Base-by-base conservation (phyloP, 2,888 invertebrate species). In the Sinhomidia bicolor region DNA sequence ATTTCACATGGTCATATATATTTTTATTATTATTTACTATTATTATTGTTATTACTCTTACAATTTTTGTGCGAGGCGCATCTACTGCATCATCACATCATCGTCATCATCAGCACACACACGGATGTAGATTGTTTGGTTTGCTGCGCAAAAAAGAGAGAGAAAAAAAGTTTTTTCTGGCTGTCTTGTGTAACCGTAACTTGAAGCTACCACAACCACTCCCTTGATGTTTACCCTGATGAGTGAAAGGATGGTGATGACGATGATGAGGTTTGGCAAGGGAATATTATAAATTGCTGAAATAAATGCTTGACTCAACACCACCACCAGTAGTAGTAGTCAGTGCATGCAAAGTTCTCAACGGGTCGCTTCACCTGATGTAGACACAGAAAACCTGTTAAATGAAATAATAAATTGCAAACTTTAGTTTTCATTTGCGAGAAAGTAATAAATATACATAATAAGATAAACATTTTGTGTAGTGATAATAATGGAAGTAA, bases 401-500 rank as follows among this genome's bases (percentile, higher is more conserved):
- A n/a, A 47, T 5, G 23, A 76, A 62, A 85, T 85, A 62, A 85
- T 78, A 26, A 84, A n/a, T n/a, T n/a, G n/a, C n/a, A 20, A 20
- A 10, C 57, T 57, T 84, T 74, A 60, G 20, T 51, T 26, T 32
- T 12, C 32, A 51, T 23, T 71, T 3, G n/a, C 32, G 76, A 26
- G 29, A 65, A 60, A n/a, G n/a, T n/a, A n/a, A n/a, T n/a, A n/a
- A n/a, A n/a, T n/a, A n/a, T n/a, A 32, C 29, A 17, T 32, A 29
- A 6, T 14, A 29, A 23, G 14, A 4, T n/a, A 29, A 32, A 78
- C 14, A 47, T 44, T 44, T 51, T 51, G 2, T 51, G 17, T 6
- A 12, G 5, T 6, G 9, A 9, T n/a, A n/a, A 51, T 51, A 51
- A n/a, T n/a, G 51, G 9, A 1, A 44, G 51, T 17, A 51, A 51